Evolutionary conservation across 2,113 vertebrate species (phyloP).

Genomic region (Tragelaphus strepsiceros): DNA sequence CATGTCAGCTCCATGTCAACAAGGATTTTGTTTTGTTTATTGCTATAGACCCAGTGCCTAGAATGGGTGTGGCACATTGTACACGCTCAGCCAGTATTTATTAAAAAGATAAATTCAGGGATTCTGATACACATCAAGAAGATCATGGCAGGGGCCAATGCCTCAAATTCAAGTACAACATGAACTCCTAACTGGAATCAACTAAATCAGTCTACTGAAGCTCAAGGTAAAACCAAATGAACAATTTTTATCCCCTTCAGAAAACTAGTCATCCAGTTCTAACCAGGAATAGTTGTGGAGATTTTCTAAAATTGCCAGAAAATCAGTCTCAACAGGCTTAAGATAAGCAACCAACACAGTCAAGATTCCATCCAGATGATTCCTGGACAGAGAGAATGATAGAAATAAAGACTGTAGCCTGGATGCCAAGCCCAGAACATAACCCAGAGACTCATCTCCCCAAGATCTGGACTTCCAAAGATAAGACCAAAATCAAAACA

Average conservation of each 20-base stretch:
- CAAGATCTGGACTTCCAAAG: background rate
- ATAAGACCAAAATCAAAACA: background rate
- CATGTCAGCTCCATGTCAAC: background rate
- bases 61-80: background rate
- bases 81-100: background rate
- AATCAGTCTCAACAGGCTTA: background rate
- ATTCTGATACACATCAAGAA: background rate
- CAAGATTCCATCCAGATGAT: background rate
- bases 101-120: slow-evolving; percentile 22
- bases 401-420: background rate
- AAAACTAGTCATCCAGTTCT: background rate
- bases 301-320: slow-evolving; percentile 6
- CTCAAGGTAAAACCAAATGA: background rate
- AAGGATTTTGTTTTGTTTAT: background rate
- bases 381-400: background rate
- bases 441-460: background rate
- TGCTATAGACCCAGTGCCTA: background rate
- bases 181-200: background rate
- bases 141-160: background rate
- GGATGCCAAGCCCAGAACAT: background rate
- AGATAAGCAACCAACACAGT: background rate
- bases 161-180: background rate
- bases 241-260: background rate
- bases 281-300: background rate
- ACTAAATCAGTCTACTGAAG: background rate